Base-by-base conservation (phyloP, 2,113 vertebrate genomes). In the Pteruthius melanotis region DNA sequence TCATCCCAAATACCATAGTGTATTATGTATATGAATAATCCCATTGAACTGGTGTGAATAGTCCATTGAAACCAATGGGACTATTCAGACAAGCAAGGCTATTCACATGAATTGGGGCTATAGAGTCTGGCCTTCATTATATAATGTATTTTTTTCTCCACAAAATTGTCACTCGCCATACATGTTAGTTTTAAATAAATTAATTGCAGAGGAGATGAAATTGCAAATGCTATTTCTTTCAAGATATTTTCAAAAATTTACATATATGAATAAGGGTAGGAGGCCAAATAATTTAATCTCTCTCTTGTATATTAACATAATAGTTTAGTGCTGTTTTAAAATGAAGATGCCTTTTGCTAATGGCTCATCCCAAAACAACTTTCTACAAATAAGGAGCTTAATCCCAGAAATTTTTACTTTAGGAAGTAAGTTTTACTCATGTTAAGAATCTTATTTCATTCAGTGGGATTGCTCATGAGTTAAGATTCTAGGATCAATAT, bases 11-110 rank as follows among this genome's bases (percentile, higher is more conserved):
- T 90, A 69, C 83, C 47, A 22, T 57, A 87, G 60, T 33, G 45
- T 83, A 93, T 94, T 93, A 63, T 91, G 54, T 86, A 82, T 61
- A 76, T 92, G 93, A 95, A 96, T 97, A 96, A 96, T 97, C 86
- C 69, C n/a, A 91, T 89, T 96, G 95, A 96, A 89, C 53, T 82
- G 42, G 49, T 83, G 76, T 96, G 95, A 96, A 95, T 96, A 95
- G 88, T 79, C 57, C 86, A 94, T 95, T 96, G 93, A 97, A 96
- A 90, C 69, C 33, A 1, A 64, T 71, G 71, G 76, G 56, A 84
- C 79, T 93, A 84, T 89, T 96, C 80, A 89, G 22, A 81, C 76
- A 92, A 90, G 80, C 64, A 86, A 92, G 54, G 90, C 71, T 93
- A 44, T 94, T 96, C 83, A 89, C 28, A 42, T 53, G 88, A 89